Conservation (phyloP, 2,888 invertebrate genomes). For the Hoplodrina ambigua region DNA sequence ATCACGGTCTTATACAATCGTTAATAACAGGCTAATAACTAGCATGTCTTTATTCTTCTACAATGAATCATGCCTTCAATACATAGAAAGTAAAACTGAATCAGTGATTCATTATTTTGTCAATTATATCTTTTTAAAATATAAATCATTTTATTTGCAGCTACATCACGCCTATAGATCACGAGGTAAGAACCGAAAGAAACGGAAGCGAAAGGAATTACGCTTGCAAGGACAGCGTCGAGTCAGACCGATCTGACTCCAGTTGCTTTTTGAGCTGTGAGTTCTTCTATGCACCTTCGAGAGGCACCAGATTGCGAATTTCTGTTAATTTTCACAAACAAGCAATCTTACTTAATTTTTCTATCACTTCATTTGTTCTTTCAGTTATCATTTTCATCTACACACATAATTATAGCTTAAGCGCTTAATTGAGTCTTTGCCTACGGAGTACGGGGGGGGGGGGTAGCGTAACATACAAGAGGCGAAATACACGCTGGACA, state of each 20-base stretch:
- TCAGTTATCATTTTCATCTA: not conserved
- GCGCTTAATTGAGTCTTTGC: not conserved
- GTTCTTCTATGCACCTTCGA: conserved; percentile 70
- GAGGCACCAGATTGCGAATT: conserved; percentile 45
- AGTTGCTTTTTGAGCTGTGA: conserved; percentile 90
- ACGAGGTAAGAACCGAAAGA: conserved; percentile 83
- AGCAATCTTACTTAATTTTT: not conserved
- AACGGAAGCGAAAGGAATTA: conserved; percentile 73
- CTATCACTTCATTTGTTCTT: not conserved
- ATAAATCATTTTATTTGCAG: conserved; percentile 71
- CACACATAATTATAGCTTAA: not conserved
- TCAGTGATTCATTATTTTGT: too few relatives aligned
- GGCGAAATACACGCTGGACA: too few relatives aligned
- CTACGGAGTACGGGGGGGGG: too few relatives aligned
- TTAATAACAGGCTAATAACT: too few relatives aligned
- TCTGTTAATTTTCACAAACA: not conserved
- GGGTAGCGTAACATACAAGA: too few relatives aligned
- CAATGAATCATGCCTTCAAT: too few relatives aligned
- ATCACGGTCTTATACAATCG: too few relatives aligned
- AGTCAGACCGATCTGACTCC: conserved; percentile 86
- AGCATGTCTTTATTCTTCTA: too few relatives aligned
- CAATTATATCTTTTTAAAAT: not conserved
- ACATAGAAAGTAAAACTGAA: too few relatives aligned
- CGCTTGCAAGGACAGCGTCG: conserved; percentile 81
- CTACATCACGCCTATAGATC: conserved; percentile 87